Conservation (phyloP, 2,113 vertebrate species). For the Nansenia antarctica region DNA sequence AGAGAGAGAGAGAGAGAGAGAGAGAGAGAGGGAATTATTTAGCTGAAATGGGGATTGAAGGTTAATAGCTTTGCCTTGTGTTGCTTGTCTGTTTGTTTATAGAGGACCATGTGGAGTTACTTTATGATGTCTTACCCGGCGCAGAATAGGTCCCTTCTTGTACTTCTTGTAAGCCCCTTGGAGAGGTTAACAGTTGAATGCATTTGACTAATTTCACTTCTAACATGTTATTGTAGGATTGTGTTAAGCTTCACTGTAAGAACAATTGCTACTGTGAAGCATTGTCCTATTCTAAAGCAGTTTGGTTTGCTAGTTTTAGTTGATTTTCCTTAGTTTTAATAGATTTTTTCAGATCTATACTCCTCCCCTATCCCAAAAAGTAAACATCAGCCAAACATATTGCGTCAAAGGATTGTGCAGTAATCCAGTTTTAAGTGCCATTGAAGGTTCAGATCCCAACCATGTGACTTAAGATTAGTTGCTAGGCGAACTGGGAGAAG, state of each 20-base stretch:
- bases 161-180: not conserved
- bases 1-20: not conserved
- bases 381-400: not conserved
- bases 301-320: not conserved
- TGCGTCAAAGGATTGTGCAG: slow-evolving; percentile 5
- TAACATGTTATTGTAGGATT: not conserved
- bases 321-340: not conserved
- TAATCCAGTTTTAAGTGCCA: slow-evolving; percentile 10
- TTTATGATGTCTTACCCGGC: not conserved
- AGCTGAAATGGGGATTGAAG: slow-evolving; percentile 7
- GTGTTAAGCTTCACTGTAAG: not conserved
- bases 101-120: not conserved
- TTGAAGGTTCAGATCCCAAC: not conserved
- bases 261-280: too few species aligned
- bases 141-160: not conserved
- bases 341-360: not conserved
- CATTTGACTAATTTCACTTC: not conserved
- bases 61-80: slow-evolving; percentile 18
- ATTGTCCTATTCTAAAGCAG: not conserved
- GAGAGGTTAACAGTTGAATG: not conserved
- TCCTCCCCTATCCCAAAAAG: not conserved
- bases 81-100: not conserved
- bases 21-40: slow-evolving; percentile 16
- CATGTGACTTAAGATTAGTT: too few species aligned
- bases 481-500: too few species aligned